Evolutionary conservation across 2,888 invertebrate genomes (phyloP), one percentile per base, ranked within the genome.

Genomic region (Xylota segnis): DNA sequence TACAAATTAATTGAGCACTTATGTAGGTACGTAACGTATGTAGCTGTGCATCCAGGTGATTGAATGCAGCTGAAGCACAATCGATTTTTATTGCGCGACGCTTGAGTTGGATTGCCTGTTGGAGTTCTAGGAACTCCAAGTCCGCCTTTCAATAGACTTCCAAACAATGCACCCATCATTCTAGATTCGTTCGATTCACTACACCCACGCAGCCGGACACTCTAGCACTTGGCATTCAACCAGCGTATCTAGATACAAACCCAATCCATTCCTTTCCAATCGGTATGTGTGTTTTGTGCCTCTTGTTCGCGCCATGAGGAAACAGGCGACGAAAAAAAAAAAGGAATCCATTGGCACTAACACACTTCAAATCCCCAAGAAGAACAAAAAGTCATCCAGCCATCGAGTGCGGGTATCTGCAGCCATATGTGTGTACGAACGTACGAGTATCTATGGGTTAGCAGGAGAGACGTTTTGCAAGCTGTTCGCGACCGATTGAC

Each of bases 201-300:
- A 59, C 86, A 82, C 86, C 86, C 82, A 86, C 86, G 86, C 86
- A 86, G 86, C 82, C 82, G 86, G 86, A 86, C 86, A 82, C 77
- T 58, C 47, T 56, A 12, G 66, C 50, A 82, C 76, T 82, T 86
- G 66, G 86, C 77, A 86, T 86, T 82, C 86, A 82, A 45, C 14
- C 56, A 50, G 32, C 72, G 77, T 82, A 59, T 83, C 63, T 71
- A 77, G 71, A 75, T 52, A 50, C 61, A 50, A 23, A 27, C 4
- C 27, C 40, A 74, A 58, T 63, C 29, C 50, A 27, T 56, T 29
- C 29, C 78, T 32, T 47, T 52, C 9, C 18, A 34, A 45, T 59
- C 61, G 61, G 32, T 29, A 40, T 54, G 27, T 58, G 23, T 50
- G 34, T 50, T 65, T 10, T 43, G 29, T 54, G 47, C 16, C 58